Evolutionary conservation across 2,113 vertebrate genomes (phyloP).

Genomic region (Cynocephalus volans): DNA sequence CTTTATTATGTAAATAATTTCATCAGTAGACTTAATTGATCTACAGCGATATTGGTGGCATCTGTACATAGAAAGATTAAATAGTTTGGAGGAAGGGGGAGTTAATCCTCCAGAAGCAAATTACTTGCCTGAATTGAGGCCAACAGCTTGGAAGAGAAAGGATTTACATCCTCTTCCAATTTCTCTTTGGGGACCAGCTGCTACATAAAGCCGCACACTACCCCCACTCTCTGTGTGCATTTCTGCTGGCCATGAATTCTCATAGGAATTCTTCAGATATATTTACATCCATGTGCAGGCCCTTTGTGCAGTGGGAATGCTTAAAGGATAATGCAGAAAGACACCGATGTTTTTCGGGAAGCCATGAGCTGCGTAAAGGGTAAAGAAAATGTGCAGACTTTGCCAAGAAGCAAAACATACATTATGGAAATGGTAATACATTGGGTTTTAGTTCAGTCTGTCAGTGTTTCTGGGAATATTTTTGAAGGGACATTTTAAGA

Average conservation of each 20-base stretch:
- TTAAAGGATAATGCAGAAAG: constrained; percentile 41
- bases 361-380: constrained; percentile 23
- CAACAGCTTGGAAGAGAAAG: constrained; percentile 56
- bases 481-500: constrained; percentile 67
- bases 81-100: background rate
- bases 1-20: constrained; percentile 64
- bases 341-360: constrained; percentile 17
- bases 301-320: constrained; percentile 7
- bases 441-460: constrained; percentile 22
- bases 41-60: constrained; percentile 64
- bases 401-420: constrained; percentile 70
- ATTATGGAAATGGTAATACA: constrained; percentile 60
- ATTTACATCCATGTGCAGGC: background rate
- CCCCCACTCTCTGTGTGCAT: background rate
- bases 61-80: constrained; percentile 65
- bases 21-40: constrained; percentile 64
- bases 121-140: constrained; percentile 68
- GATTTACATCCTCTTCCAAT: constrained; percentile 54
- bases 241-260: background rate
- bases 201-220: background rate
- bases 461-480: constrained; percentile 50
- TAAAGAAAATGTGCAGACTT: constrained; percentile 16
- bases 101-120: constrained; percentile 69
- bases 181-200: constrained; percentile 25
- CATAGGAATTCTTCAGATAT: background rate